phyloP scores from a whole-genome alignment of 2,888 invertebrate genomes.

The Hydrotaea diabolus region DNA sequence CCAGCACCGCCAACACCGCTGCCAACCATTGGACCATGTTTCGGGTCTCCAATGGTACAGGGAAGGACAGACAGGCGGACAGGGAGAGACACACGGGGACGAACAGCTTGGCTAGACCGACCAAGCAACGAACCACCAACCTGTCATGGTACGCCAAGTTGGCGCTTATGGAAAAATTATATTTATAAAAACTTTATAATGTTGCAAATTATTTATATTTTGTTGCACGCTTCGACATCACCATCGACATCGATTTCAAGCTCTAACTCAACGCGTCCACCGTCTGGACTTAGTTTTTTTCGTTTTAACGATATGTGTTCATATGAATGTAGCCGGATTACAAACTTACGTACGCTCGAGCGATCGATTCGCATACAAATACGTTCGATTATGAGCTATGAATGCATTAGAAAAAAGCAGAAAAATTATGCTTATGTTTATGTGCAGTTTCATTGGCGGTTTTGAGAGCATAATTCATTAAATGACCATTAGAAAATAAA shows the following conservation, averaged over 20 bases:
- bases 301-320: constrained; percentile 12
- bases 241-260: too few relatives aligned
- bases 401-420: constrained; percentile 1
- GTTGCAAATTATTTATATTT: constrained; percentile 60
- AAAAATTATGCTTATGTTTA: constrained; percentile 57
- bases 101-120: background rate
- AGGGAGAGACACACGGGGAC: background rate
- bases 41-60: background rate
- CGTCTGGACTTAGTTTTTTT: too few relatives aligned
- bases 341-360: background rate
- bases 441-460: constrained; percentile 40
- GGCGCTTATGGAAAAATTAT: constrained; percentile 56
- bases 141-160: constrained; percentile 59
- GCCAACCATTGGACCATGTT: constrained; percentile 22
- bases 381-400: background rate
- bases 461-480: constrained; percentile 64
- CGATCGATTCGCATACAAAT: background rate
- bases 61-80: background rate
- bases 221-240: constrained; percentile 19
- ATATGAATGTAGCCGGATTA: constrained; percentile 8
- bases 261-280: background rate
- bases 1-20: background rate
- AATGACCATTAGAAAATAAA: constrained; percentile 63
- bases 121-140: constrained; percentile 53
- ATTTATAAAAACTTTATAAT: constrained; percentile 43